Percentiles rank a stretch among this genome's conserved stretches.
Conservation (phyloP, 2,113 vertebrate genomes). For the Sylvicapra grimmia region DNA sequence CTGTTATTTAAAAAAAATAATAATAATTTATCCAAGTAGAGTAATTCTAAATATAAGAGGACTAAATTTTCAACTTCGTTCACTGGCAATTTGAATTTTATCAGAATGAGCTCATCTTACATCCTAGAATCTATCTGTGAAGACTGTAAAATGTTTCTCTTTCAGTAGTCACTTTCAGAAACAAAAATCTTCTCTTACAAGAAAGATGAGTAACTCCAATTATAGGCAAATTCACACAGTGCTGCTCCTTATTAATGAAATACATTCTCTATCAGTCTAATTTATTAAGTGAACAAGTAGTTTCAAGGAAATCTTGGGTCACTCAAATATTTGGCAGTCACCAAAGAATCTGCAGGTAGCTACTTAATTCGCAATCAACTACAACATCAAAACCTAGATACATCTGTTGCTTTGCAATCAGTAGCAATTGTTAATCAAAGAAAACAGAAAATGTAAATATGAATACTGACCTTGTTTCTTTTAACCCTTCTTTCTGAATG, state of each 20-base stretch:
- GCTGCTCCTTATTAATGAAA: background rate
- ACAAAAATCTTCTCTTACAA: background rate
- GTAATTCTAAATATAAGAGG: background rate
- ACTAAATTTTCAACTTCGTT: background rate
- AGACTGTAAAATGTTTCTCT: background rate
- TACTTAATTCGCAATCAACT: background rate
- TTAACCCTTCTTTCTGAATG: slow-evolving; percentile 90
- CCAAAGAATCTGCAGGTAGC: background rate
- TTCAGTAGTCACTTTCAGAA: slow-evolving; percentile 27
- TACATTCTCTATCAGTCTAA: background rate
- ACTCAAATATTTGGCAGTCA: slow-evolving; percentile 1
- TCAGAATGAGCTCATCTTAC: background rate
- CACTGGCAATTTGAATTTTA: slow-evolving; percentile 18
- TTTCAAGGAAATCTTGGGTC: slow-evolving; percentile 15
- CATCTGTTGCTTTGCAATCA: background rate
- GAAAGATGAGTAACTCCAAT: background rate
- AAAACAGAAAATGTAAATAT: slow-evolving; percentile 25
- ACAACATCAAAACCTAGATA: background rate
- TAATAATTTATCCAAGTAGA: background rate
- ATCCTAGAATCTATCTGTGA: background rate
- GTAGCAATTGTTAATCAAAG: slow-evolving; percentile 27
- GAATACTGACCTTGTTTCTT: slow-evolving; percentile 87
- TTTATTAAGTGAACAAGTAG: background rate
- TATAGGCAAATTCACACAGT: background rate
- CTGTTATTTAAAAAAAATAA: background rate